Evolutionary conservation across 2,888 invertebrate species (phyloP).

Genomic region (Limnephilus rhombicus): DNA sequence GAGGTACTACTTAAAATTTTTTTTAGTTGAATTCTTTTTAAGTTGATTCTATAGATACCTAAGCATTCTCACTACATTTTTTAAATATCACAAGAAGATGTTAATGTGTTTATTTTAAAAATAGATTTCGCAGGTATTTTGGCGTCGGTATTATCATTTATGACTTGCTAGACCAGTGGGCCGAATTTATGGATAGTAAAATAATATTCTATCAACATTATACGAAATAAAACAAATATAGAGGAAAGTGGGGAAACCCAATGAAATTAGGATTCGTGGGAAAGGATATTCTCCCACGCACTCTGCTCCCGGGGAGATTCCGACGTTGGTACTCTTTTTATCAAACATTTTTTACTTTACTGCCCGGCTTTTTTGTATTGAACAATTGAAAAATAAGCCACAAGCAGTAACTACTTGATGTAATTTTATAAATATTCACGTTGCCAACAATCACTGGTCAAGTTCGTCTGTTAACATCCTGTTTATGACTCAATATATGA

Average conservation of each 20-base stretch:
- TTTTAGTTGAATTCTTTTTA: no score
- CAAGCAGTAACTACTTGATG: no score
- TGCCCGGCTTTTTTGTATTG: no score
- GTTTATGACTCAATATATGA: no score
- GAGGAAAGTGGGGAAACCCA: neutral
- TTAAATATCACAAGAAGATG: no score
- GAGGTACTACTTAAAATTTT: no score
- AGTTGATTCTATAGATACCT: no score
- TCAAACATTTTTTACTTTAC: neutral
- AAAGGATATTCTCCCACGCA: neutral
- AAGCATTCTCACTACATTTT: no score
- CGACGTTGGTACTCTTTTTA: neutral
- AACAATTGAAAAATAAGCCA: no score
- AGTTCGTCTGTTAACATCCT: no score
- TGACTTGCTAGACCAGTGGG: conserved; percentile 5
- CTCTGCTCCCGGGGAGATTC: neutral
- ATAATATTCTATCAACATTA: conserved; percentile 33
- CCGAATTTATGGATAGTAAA: conserved; percentile 33
- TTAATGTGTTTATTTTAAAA: neutral
- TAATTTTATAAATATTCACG: no score
- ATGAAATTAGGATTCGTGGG: conserved; percentile 6
- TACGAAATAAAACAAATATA: conserved; percentile 26
- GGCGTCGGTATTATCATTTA: conserved; percentile 1
- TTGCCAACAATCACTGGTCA: no score
- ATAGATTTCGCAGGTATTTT: neutral